Conservation (phyloP, 2,113 vertebrate species). For the Montifringilla adamsi region DNA sequence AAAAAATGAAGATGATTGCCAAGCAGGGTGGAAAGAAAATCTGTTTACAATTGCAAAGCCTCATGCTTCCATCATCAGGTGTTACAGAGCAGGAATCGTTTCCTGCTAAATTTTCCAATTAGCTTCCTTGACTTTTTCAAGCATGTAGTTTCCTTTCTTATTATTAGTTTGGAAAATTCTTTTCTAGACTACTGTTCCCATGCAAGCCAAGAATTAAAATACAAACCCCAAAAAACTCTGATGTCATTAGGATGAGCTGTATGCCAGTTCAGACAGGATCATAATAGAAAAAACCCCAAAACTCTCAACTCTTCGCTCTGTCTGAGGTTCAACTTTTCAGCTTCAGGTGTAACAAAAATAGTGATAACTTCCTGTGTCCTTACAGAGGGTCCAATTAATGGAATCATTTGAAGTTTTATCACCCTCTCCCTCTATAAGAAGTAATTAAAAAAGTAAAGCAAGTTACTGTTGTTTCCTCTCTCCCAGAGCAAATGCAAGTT, state of each 20-base stretch:
- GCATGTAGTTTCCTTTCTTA: background rate
- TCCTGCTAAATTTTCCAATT: conserved; percentile 4
- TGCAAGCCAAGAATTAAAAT: background rate
- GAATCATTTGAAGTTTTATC: background rate
- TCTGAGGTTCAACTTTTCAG: background rate
- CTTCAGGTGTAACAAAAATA: background rate
- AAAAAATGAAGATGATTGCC: conserved; percentile 4
- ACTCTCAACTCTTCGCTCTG: background rate
- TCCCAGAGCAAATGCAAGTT: background rate
- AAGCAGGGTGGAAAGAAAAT: conserved; percentile 43
- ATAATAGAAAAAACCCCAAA: background rate
- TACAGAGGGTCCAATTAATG: background rate
- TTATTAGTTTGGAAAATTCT: background rate
- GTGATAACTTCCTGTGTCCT: background rate
- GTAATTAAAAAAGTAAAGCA: background rate
- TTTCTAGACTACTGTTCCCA: background rate
- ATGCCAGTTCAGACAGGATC: conserved; percentile 17
- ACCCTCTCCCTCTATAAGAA: background rate
- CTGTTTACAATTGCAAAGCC: conserved; percentile 45
- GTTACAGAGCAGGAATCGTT: background rate
- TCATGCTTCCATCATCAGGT: conserved; percentile 51
- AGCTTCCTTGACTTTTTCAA: background rate
- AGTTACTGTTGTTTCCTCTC: background rate
- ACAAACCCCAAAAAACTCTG: background rate
- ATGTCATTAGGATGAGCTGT: background rate